Evolutionary conservation across 1,140 invertebrate species (phyloP).

Genomic region (Steinernema khuongi): DNA sequence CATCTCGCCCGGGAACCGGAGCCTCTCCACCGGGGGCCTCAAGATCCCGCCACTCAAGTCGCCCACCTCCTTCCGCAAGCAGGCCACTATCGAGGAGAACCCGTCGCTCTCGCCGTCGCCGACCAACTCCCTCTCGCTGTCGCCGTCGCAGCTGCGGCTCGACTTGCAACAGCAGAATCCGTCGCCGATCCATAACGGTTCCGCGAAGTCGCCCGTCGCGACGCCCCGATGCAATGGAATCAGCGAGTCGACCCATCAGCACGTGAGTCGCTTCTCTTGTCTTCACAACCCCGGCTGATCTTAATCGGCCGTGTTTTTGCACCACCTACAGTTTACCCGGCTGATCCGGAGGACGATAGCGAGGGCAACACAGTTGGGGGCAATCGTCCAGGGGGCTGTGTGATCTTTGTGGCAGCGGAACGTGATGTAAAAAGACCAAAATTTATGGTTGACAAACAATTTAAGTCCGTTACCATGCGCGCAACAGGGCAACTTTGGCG

Average conservation of each 20-base stretch:
- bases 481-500: too few relatives aligned
- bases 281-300: too few relatives aligned
- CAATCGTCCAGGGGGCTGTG: too few relatives aligned
- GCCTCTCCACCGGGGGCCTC: not conserved
- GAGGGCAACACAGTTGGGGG: too few relatives aligned
- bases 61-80: not conserved
- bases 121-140: not conserved
- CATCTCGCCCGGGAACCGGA: not conserved
- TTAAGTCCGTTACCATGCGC: too few relatives aligned
- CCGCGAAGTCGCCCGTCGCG: not conserved
- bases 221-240: not conserved
- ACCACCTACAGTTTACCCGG: too few relatives aligned
- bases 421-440: too few relatives aligned
- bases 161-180: not conserved
- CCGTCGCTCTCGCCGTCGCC: not conserved
- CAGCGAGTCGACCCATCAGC: not conserved
- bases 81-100: conserved; percentile 1
- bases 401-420: too few relatives aligned
- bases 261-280: conserved; percentile 8
- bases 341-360: too few relatives aligned
- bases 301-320: too few relatives aligned
- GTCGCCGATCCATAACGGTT: conserved; percentile 8
- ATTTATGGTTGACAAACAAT: too few relatives aligned
- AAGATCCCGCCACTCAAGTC: conserved; percentile 7
- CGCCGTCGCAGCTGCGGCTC: not conserved